Conservation (phyloP, 1,140 invertebrate species). For the Drosophila tsacasi region DNA sequence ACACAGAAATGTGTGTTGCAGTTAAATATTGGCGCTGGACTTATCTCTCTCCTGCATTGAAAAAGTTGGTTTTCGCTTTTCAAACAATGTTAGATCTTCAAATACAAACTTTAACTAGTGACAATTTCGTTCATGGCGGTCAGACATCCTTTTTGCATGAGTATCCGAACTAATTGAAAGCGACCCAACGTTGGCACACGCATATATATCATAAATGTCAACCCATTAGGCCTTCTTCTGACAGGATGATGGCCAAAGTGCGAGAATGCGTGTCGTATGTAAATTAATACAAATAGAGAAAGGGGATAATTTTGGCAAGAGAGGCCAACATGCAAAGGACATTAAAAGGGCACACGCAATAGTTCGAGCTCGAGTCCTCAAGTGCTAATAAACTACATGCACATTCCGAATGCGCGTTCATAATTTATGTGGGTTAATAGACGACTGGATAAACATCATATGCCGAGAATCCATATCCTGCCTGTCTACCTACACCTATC, state of each 20-base stretch:
- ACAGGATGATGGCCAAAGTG: conserved; percentile 50
- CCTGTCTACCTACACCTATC: conserved; percentile 15
- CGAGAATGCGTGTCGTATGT: conserved; percentile 82
- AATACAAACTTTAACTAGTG: neutral
- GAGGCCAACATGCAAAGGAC: conserved; percentile 71
- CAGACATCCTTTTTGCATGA: conserved; percentile 4
- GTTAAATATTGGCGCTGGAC: neutral
- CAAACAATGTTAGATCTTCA: neutral
- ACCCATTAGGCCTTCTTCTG: conserved; percentile 19
- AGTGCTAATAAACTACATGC: conserved; percentile 82
- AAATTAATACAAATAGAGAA: conserved; percentile 69
- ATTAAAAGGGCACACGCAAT: conserved; percentile 70
- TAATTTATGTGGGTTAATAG: conserved; percentile 78
- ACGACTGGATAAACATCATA: conserved; percentile 70
- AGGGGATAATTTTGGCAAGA: conserved; percentile 49
- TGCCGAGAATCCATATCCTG: conserved; percentile 52
- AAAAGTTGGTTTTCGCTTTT: neutral
- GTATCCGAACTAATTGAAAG: conserved; percentile 49
- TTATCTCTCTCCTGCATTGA: neutral
- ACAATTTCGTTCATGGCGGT: neutral
- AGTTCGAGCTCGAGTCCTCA: conserved; percentile 48
- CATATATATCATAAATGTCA: conserved; percentile 65
- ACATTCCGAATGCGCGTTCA: conserved; percentile 63
- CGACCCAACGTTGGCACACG: conserved; percentile 38
- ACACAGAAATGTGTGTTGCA: conserved; percentile 19